Evolutionary conservation across 1,140 invertebrate genomes (phyloP).

Genomic region (fruit fly (Drosophila melanogaster)): Release_6_plus_ISO1_MT NT_033777.3:19093001-19093500

Average conservation of each 20-base stretch:
- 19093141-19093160: background rate
- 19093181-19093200: background rate
- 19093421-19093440: background rate
- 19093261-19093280: too few relatives aligned
- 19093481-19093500: background rate
- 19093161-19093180: background rate
- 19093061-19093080: conserved; percentile 43
- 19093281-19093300: too few relatives aligned
- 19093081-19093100: conserved; percentile 28
- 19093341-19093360: too few relatives aligned
- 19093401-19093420: too few relatives aligned
- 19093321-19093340: too few relatives aligned
- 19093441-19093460: too few relatives aligned
- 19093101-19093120: conserved; percentile 28
- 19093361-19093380: too few relatives aligned
- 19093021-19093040: conserved; percentile 31
- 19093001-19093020: conserved; percentile 59
- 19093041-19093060: conserved; percentile 66
- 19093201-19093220: background rate
- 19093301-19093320: too few relatives aligned
- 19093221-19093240: background rate
- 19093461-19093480: too few relatives aligned
- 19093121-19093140: conserved; percentile 21
- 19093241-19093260: too few relatives aligned
- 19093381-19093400: too few relatives aligned